Base-by-base conservation (phyloP, 1,140 invertebrate genomes). In the Drosophila asahinai region DNA sequence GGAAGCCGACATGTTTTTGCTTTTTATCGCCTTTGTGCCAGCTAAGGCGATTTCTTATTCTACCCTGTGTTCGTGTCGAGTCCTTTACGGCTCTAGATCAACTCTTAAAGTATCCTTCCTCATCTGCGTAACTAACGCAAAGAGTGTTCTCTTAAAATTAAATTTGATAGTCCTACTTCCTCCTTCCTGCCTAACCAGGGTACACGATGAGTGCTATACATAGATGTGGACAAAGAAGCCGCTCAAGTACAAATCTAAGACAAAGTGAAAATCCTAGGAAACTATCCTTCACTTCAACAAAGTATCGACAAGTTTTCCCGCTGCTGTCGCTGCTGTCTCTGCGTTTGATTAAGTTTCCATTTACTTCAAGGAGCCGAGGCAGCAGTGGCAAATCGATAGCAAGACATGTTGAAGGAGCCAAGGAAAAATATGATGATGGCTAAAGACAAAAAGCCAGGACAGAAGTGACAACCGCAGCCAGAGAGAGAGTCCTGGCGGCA, bases 311-410 rank as follows among this genome's bases (percentile, higher is more conserved):
- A 67, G 62, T 42, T 80, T 60, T 43, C 55, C 57, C 48, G n/a
- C 45, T 72, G 63, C 55, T 68, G 74, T 54, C 70, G 61, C 63
- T 59, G 51, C 67, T 76, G 73, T 59, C 59, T 65, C 64, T 81
- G 73, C 65, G 66, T 76, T 72, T 84, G 84, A 89, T 84, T 81
- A 84, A 89, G 81, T 79, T 89, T 78, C 60, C 54, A 73, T 70
- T 64, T 14, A 22, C 33, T 40, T 70, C 22, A 47, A 70, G 67
- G 38, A 22, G 67, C n/a, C 55, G n/a, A n/a, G 38, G 48, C 51
- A 52, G 75, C 62, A 70, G 77, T 65, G 47, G 68, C 77, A 47
- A 89, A 89, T 87, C 84, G 84, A 87, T 87, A 81, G 68, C n/a
- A 40, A 22, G 17, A 52, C 71, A 52, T 60, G 71, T 38, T 58